These are phyloP conservation scores for Gallinago nigripennis DNA, from an alignment of 2,797 vertebrate species.

Conservation along the genomic window DNA sequence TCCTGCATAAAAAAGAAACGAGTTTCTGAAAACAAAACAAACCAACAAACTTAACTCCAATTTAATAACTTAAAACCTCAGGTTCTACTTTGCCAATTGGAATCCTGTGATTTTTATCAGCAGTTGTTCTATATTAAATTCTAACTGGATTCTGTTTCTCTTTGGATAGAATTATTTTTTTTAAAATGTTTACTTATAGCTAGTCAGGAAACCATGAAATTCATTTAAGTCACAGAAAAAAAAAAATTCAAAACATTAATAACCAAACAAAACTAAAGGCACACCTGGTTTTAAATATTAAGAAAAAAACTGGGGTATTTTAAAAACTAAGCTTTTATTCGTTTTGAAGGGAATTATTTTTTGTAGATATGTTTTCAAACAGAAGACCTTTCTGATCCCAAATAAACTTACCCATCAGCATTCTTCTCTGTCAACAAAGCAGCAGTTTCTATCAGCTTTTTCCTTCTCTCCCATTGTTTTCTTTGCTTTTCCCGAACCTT, in stretches of 20 bases:
- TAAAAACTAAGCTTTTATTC: not conserved
- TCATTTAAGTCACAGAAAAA: not conserved
- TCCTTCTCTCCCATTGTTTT: constrained; percentile 88
- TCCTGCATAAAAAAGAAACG: not conserved
- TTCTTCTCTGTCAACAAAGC: constrained; percentile 85
- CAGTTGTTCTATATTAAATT: not conserved
- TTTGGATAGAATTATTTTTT: not conserved
- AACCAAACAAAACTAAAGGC: not conserved
- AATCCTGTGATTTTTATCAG: not conserved
- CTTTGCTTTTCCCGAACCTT: constrained; percentile 87
- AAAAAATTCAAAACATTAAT: not conserved
- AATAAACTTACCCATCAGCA: constrained; percentile 88
- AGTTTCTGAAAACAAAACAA: not conserved
- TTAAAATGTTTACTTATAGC: not conserved
- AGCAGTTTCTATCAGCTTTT: constrained; percentile 83
- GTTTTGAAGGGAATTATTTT: not conserved
- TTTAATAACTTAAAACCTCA: not conserved
- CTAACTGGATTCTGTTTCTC: not conserved
- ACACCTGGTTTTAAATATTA: not conserved
- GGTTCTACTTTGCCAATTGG: not conserved
- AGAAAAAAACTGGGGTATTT: not conserved
- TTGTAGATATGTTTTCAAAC: not conserved
- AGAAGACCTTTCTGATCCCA: not conserved
- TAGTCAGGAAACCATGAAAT: not conserved
- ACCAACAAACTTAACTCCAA: not conserved